Percentiles rank a stretch among this genome's conserved stretches.
These are phyloP conservation scores for Trachelus tabidus DNA, from an alignment of 2,888 invertebrate species.

Conservation along the genomic window DNA sequence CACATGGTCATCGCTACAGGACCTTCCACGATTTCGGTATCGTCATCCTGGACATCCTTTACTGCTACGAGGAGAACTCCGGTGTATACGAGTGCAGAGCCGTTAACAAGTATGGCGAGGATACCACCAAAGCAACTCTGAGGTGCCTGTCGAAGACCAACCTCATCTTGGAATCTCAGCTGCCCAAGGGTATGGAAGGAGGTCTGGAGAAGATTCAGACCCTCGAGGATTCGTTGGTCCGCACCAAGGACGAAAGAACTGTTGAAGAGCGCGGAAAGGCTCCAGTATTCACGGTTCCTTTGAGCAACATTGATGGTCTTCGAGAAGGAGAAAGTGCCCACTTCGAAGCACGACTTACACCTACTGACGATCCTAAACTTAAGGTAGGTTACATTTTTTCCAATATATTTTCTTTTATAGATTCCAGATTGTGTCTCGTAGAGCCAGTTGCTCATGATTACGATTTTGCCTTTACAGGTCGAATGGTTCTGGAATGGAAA, in stretches of 20 bases:
- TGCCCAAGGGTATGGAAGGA: slow-evolving; percentile 95
- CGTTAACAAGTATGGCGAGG: slow-evolving; percentile 89
- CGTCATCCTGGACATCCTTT: slow-evolving; percentile 93
- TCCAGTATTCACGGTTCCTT: slow-evolving; percentile 89
- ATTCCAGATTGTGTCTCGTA: neutral
- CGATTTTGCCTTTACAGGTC: slow-evolving; percentile 68
- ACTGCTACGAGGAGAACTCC: slow-evolving; percentile 96
- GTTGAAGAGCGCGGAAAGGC: slow-evolving; percentile 85
- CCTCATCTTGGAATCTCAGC: slow-evolving; percentile 91
- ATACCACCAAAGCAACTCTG: slow-evolving; percentile 84
- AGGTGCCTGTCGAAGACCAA: slow-evolving; percentile 91
- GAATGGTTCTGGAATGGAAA: slow-evolving; percentile 97
- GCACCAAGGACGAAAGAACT: slow-evolving; percentile 77
- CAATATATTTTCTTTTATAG: neutral
- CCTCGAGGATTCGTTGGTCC: slow-evolving; percentile 89
- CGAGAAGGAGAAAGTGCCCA: slow-evolving; percentile 93
- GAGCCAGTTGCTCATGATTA: neutral
- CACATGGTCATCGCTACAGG: slow-evolving; percentile 95
- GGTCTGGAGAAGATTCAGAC: slow-evolving; percentile 93
- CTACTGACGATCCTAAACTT: slow-evolving; percentile 90
- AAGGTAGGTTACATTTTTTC: slow-evolving; percentile 68
- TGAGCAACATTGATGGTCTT: slow-evolving; percentile 87
- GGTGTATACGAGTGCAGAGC: slow-evolving; percentile 95
- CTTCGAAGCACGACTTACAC: slow-evolving; percentile 89
- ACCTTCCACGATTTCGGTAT: slow-evolving; percentile 98